Evolutionary conservation across 2,888 invertebrate genomes (phyloP), one percentile per base, ranked within the genome.

Genomic region (Mythimna pallens): DNA sequence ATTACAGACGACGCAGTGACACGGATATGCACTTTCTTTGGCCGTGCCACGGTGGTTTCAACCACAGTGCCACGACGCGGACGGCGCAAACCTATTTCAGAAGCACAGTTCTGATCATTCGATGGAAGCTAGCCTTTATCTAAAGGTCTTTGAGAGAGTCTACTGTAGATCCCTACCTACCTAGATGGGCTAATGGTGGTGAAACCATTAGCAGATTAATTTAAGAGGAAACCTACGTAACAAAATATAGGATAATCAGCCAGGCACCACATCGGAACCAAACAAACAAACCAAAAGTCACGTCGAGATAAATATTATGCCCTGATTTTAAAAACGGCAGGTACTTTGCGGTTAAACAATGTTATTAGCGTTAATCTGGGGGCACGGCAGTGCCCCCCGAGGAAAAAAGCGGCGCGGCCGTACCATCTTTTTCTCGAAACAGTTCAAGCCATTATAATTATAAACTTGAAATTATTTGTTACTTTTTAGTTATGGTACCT

Each of bases 11-110:
- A 34, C 65, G 70, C 74, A 65, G 64, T 78, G 73, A 80, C 82
- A 80, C 54, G 54, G 67, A 80, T 74, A 70, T 65, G 70, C 78
- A 73, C 82, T 80, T 81, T 81, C 82, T 47, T 78, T 66, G 30
- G 34, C 59, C 43, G 65, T 63, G 57, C 10, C 52, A 43, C 63
- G n/a, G 43, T 73, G 34, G 20, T 66, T 64, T 69, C n/a, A 59
- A 70, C 63, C 73, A 64, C 73, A 61, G 64, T 43, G 36, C 20
- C 72, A 73, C 66, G 65, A 65, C 40, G 55, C 43, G 1, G 54
- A 43, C 58, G 47, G 36, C 25, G 25, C 14, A 7, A 34, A 61
- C 59, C 30, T 58, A 40, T 54, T 55, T 17, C 47, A 71, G 54
- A 70, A 76, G 22, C 25, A 30, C 25, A 57, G 25, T 70, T 76